Percentiles rank a stretch among this genome's conserved stretches.
Evolutionary conservation across 2,797 vertebrate species (phyloP).

Genomic region (Lutjanus campechanus): DNA sequence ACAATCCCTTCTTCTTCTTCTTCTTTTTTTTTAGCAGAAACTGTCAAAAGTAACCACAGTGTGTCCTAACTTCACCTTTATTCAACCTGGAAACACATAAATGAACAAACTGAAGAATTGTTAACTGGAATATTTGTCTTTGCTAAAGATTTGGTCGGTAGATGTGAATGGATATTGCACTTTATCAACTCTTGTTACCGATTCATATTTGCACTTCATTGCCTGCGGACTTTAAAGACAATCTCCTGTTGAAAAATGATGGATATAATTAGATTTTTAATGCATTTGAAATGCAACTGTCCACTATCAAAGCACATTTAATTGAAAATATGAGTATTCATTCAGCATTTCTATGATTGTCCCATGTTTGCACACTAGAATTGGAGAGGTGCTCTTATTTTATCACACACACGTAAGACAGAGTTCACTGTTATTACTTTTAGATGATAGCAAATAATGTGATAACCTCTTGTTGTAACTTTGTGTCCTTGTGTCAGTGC

Average conservation of each 20-base stretch:
- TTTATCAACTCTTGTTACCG: constrained; percentile 18
- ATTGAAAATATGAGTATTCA: constrained; percentile 68
- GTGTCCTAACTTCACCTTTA: constrained; percentile 4
- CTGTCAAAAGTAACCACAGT: constrained; percentile 7
- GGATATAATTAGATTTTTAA: constrained; percentile 63
- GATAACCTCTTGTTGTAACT: constrained; percentile 68
- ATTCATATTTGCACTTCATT: constrained; percentile 59
- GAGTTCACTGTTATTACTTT: constrained; percentile 64
- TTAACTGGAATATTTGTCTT: constrained; percentile 31
- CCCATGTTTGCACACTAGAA: constrained; percentile 70
- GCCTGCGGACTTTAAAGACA: constrained; percentile 37
- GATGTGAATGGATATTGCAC: constrained; percentile 38
- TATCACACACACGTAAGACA: constrained; percentile 45
- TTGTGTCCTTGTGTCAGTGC: constrained; percentile 43
- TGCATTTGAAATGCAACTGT: constrained; percentile 70
- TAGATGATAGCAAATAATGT: constrained; percentile 73
- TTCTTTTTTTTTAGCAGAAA: background rate
- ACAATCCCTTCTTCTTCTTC: background rate
- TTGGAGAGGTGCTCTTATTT: constrained; percentile 58
- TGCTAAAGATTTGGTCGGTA: constrained; percentile 17
- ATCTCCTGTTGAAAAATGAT: constrained; percentile 48
- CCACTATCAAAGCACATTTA: constrained; percentile 61
- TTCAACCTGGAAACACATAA: constrained; percentile 1
- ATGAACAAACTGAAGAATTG: constrained; percentile 13
- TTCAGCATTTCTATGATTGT: constrained; percentile 56